Evolutionary conservation across 2,888 invertebrate species (phyloP).

Genomic region (Labia minor): DNA sequence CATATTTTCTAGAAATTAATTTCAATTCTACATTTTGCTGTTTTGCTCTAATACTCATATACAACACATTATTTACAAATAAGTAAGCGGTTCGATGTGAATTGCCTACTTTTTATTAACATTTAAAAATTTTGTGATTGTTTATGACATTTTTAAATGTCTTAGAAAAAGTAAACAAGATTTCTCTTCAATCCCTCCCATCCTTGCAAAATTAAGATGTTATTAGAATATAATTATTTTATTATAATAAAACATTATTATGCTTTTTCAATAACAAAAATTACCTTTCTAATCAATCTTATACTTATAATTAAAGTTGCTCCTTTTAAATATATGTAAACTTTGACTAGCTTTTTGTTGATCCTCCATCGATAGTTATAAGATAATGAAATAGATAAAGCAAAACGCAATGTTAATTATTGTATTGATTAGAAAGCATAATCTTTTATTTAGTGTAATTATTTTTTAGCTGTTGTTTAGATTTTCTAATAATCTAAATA

Average conservation of each 20-base stretch:
- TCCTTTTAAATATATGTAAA: not conserved
- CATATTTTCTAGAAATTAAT: not conserved
- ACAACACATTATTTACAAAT: constrained; percentile 27
- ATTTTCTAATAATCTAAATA: constrained; percentile 3
- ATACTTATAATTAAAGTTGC: not conserved
- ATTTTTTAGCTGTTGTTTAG: not conserved
- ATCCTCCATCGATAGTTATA: not conserved
- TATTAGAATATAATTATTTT: not conserved
- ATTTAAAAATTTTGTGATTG: not conserved
- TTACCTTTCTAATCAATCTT: not conserved
- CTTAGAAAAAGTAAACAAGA: constrained; percentile 5
- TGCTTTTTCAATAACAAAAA: not conserved
- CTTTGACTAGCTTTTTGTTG: not conserved
- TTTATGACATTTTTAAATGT: constrained; percentile 13
- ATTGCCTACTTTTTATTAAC: constrained; percentile 24
- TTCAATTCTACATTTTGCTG: constrained; percentile 19
- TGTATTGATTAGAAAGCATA: constrained; percentile 4
- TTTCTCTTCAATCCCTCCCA: constrained; percentile 8
- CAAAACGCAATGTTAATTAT: not conserved
- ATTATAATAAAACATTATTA: not conserved
- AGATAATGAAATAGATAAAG: not conserved
- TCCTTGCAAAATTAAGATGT: not conserved
- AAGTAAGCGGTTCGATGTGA: constrained; percentile 27
- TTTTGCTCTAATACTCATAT: constrained; percentile 24
- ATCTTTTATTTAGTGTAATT: not conserved